Evolutionary conservation across 2,113 vertebrate species (phyloP), one percentile per base, ranked within the genome.

Genomic region (Sceloporus tristichus): DNA sequence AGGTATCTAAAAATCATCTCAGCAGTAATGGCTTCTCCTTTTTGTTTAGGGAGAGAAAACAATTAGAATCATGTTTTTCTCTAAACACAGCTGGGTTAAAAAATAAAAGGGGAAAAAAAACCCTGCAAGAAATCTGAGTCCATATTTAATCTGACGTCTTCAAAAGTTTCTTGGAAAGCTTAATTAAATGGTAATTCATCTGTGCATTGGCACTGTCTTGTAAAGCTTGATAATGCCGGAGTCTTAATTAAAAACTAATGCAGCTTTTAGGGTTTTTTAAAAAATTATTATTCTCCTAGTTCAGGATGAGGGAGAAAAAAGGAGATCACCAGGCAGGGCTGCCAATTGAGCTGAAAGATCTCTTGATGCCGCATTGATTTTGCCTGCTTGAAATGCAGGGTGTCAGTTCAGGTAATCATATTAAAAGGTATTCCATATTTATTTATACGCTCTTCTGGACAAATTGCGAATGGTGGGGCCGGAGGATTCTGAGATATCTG

Each of bases 161-260:
- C 92, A 94, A 93, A 95, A 94, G 88, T 95, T 96, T 95, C 93
- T 95, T 95, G 89, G 94, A 94, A 96, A 96, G 94, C 93, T 96
- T 94, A 95, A 96, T 96, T 95, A 96, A 96, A 96, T 93, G 92
- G 90, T 92, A 96, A 95, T 95, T 95, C 93, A 95, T 95, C 92
- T 91, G 92, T 93, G 92, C 89, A 92, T 96, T 96, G 94, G 76
- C 92, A 96, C 90, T 91, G 93, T 90, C 91, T 96, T 95, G 91
- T 91, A 94, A 95, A 95, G 92, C 87, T 93, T 92, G 93, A 94
- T 96, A 96, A 95, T 95, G 90, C 79, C 1, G 16, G 93, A 94
- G 70, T 86, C 86, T 96, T 96, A 96, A 96, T 96, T 97, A 94
- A 95, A 95, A 93, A 82, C 77, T 27, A 92, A 94, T 75, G 90